Base-by-base conservation (phyloP, 2,888 invertebrate species). In the Elysia crispata region DNA sequence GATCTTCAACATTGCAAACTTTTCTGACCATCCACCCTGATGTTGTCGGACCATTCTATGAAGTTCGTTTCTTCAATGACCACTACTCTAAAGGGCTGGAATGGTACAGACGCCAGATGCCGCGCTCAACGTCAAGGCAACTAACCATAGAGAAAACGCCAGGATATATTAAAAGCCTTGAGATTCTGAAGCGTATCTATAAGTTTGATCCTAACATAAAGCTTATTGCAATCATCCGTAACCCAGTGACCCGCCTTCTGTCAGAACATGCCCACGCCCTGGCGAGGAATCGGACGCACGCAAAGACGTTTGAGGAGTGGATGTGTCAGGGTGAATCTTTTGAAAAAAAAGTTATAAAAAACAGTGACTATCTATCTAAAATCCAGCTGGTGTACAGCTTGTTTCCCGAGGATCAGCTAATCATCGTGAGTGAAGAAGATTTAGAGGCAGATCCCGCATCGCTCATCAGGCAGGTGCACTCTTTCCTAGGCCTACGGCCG, bases 101-200 rank as follows among this genome's bases (percentile, higher is more conserved):
- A 83, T 99, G 98, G 98, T 98, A 98, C 83, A 80, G 88, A 1
- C 85, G 87, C 33, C 96, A 96, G 92, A 98, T 98, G 97, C 98
- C 98, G 15, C 95, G 96, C 89, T 97, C 97, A 0, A 96, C 96
- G 92, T 75, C 79, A 96, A 96, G 96, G 60, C 97, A 98, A 92
- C 95, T 98, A 86, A 97, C 98, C 79, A 96, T 98, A 88, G 98
- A 99, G 93, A 99, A 99, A 93, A 98, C 97, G 87, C 98, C 98
- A 8, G 97, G 97, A 88, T 98, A 98, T 93, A 98, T 98, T 93
- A 96, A 98, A 62, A 97, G 97, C 81, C 96, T 96, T 13, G 95
- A 96, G 94, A 98, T 97, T 49, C 98, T 98, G 13, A 96, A 97
- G 92, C 94, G 98, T 83, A 97, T 99, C 76, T 94, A 95, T 86